Conservation (phyloP, 2,888 invertebrate genomes). For the Drosophila melanosoma region DNA sequence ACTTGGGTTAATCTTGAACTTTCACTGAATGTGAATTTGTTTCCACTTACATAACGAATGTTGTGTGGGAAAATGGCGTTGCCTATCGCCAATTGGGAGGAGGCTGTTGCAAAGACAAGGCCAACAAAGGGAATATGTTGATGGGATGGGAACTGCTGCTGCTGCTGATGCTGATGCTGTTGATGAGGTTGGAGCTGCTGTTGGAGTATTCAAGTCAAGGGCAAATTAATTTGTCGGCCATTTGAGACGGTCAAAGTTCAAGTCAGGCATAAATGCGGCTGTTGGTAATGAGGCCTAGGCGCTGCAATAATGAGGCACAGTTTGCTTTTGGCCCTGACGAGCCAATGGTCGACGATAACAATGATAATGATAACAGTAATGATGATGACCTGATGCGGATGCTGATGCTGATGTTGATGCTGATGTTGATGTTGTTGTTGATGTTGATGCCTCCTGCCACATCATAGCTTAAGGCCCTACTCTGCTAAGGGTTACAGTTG, state of each 20-base stretch:
- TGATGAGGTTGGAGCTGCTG: conserved; percentile 8
- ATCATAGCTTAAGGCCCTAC: background rate
- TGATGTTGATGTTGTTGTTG: conserved; percentile 9
- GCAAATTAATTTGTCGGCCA: conserved; percentile 62
- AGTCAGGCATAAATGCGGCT: conserved; percentile 34
- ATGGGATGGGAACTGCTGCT: conserved; percentile 30
- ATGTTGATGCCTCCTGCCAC: conserved; percentile 8
- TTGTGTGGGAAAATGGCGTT: background rate
- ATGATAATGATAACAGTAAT: conserved; percentile 45
- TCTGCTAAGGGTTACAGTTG: conserved; percentile 9
- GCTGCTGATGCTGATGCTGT: conserved; percentile 33
- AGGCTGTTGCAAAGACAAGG: background rate
- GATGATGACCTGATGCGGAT: conserved; percentile 4
- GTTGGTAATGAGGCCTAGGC: conserved; percentile 52
- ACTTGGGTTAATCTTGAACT: background rate
- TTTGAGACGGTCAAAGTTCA: conserved; percentile 60
- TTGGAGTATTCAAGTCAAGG: conserved; percentile 28
- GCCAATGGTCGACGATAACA: conserved; percentile 51
- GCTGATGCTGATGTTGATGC: conserved; percentile 4
- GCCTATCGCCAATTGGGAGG: background rate
- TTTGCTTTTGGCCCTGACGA: conserved; percentile 35
- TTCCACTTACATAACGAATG: background rate
- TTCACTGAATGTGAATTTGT: background rate
- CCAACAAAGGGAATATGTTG: conserved; percentile 6
- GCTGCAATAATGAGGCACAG: conserved; percentile 26